These are phyloP conservation scores for Lasiurus cinereus DNA, from an alignment of 2,113 vertebrate genomes.

Conservation along the genomic window DNA sequence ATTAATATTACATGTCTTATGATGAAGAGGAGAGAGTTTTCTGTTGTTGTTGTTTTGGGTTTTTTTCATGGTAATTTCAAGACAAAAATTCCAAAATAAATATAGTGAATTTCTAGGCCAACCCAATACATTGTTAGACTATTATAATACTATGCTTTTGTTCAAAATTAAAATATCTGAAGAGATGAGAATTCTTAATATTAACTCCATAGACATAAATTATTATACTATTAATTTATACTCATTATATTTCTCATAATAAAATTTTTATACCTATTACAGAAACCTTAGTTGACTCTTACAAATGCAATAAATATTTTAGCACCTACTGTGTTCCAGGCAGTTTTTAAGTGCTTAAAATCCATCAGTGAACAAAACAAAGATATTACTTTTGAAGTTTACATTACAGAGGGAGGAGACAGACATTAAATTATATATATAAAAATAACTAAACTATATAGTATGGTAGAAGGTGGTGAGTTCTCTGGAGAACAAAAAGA, in stretches of 20 bases:
- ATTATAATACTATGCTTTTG: conserved; percentile 21
- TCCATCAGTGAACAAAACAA: not conserved
- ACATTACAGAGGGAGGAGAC: not conserved
- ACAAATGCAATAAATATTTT: conserved; percentile 48
- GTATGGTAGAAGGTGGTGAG: not conserved
- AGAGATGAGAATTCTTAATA: conserved; percentile 35
- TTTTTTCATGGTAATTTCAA: not conserved
- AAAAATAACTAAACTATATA: not conserved
- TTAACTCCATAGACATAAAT: not conserved
- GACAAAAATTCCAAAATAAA: conserved; percentile 1
- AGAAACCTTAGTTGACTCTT: not conserved
- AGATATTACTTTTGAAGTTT: not conserved
- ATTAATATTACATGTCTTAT: not conserved
- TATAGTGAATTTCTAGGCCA: conserved; percentile 12
- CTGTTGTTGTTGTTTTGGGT: not conserved
- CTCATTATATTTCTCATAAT: not conserved
- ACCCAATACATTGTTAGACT: not conserved
- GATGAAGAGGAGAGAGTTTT: not conserved
- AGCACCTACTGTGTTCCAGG: conserved; percentile 39
- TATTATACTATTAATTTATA: conserved; percentile 34
- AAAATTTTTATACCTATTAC: not conserved
- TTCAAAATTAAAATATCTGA: conserved; percentile 48
- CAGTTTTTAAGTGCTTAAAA: conserved; percentile 21
- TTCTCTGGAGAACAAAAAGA: not conserved
- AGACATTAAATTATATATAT: not conserved